Evolutionary conservation across 2,888 invertebrate genomes (phyloP), one percentile per base, ranked within the genome.

Genomic region (Cylindroiulus punctatus): DNA sequence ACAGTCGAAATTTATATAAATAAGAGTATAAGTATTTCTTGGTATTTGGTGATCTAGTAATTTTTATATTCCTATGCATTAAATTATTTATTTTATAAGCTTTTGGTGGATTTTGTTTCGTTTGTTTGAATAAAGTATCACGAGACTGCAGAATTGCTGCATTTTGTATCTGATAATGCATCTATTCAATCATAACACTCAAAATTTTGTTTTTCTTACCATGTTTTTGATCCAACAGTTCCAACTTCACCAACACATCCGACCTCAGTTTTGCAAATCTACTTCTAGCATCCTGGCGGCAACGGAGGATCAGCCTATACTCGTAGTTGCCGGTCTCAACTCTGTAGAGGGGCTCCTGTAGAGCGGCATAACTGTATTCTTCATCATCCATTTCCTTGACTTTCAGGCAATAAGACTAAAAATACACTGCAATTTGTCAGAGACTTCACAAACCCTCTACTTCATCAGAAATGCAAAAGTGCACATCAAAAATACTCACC

Each of bases 301-400:
- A 99, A 86, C 99, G 94, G 10, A 99, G 92, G 86, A 99, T 95
- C 86, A 99, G 92, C 89, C 96, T 96, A 91, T 99, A 99, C 91
- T 99, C 99, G 91, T 99, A 99, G 91, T 99, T 99, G 82, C 99
- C 99, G 0, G 99, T 99, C 91, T 99, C 99, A 0, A 99, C 97
- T 81, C 99, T 93, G 90, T 99, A 99, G 57, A 99, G 92, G 0
- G 98, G 98, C 90, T 99, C 99, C 90, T 98, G 98, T 19, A 99
- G 90, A 0, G 96, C 95, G 8, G 95, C 95, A 90, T 96, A 98
- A 83, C 96, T 96, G 88, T 97, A 97, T 90, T 99, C 98, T 90
- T 99, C 99, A 90, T 99, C 99, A 89, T 99, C 99, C 96, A 99
- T 96, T 91, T 99, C 99, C 91, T 99, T 99, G 0, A 99, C 98